Base-by-base conservation (phyloP, 2,888 invertebrate genomes). In the Chrysolina haemoptera region DNA sequence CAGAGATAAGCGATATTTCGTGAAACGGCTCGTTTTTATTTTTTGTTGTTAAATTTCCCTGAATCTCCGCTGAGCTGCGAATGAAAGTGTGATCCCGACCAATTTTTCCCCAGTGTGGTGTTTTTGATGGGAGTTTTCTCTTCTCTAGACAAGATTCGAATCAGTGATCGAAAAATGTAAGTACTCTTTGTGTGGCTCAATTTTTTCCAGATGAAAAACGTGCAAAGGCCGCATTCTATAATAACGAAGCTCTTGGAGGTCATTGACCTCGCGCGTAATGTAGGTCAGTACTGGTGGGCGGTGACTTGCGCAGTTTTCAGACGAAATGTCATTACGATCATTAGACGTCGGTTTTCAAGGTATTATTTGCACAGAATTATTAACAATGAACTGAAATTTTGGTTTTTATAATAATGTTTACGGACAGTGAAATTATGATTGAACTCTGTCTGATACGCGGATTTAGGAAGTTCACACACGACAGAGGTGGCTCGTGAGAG, bases 201-300 rank as follows among this genome's bases (percentile, higher is more conserved):
- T 55, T 69, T 53, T 64, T 71, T 62, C 43, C 65, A 18, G 27
- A 63, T 63, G 67, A 59, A 22, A 62, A 46, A 68, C 46, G 20
- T 48, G 68, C 46, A 65, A 71, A 75, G 75, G 75, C 71, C 68
- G 71, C 82, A 82, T 82, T 83, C 84, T 83, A 82, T 84, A 82
- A 82, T 84, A 79, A 81, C 81, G 80, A 82, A 80, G 83, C 79
- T 80, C 78, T 77, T 77, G 78, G 81, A 85, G 86, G 84, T 85
- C 85, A 83, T 83, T 82, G 82, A 84, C 85, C 86, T 79, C 85
- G 81, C 82, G 81, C 82, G 81, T 86, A 86, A 86, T 86, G 86
- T 86, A 86, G 86, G 86, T 86, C 86, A 86, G 86, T 86, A 85
- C 86, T 86, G 84, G 86, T 86, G 86, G 86, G 86, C 86, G 86